Evolutionary conservation across 2,113 vertebrate species (phyloP), one percentile per base, ranked within the genome.

Genomic region (Antennarius striatus): DNA sequence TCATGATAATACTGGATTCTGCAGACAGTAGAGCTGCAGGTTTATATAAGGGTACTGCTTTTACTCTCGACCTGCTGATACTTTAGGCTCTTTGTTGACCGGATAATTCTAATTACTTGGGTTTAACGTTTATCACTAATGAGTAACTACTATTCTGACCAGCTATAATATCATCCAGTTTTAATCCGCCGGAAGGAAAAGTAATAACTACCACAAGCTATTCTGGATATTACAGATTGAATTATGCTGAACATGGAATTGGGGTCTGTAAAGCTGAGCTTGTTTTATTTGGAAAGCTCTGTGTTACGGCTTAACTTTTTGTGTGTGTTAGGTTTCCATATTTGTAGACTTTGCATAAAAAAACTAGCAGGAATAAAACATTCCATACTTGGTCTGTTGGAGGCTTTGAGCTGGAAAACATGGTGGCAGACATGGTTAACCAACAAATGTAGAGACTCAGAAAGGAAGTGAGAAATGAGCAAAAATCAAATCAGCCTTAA

Each of bases 1-100:
- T 42, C 46, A 9, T 43, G 22, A 17, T 30, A 39, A 22, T 15
- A 6, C 17, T 43, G 47, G 48, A 14, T 4, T 45, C 32, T 46
- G 13, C 45, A 4, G 55, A 65, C n/a, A 60, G 12, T 59, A 7
- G 16, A 56, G 61, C 43, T 42, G 36, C 22, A 50, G 50, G 68
- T 50, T 71, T 71, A 10, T 59, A 17, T 63, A 15, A 54, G 32
- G 14, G 36, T 32, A 45, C 4, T 8, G 57, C 7, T 48, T 63
- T 28, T 13, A 43, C 43, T 63, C 14, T 17, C 10, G 30, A 63
- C 56, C 22, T 60, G 49, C 53, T 63, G 10, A 47, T 40, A 39
- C 32, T 30, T 36, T 43, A 57, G 6, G 36, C 6, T 12, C 22
- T 22, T 16, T 53, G 22, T 5, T 51, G 36, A 59, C 11, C 42